phyloP scores from a whole-genome alignment of 2,113 vertebrate species.

The Melanerpes formicivorus region DNA sequence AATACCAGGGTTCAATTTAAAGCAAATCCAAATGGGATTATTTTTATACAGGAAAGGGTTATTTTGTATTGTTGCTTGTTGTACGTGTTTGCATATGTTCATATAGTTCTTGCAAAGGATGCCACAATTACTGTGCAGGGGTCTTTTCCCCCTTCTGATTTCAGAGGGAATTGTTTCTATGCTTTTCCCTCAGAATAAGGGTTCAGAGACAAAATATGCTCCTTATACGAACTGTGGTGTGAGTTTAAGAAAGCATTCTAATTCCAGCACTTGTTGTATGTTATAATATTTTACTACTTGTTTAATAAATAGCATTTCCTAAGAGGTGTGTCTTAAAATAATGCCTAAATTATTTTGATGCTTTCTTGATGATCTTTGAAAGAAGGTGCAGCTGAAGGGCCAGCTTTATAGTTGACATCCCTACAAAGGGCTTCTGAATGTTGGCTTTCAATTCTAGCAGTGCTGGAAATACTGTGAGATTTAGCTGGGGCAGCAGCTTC shows the following conservation, averaged over 20 bases:
- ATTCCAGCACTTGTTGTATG: neutral
- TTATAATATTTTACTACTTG: neutral
- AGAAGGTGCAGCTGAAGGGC: neutral
- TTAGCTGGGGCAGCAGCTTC: neutral
- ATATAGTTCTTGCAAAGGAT: neutral
- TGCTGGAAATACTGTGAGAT: neutral
- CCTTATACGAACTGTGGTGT: neutral
- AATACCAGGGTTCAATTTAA: neutral
- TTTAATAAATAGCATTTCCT: neutral
- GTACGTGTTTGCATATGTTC: neutral
- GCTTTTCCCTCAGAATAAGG: neutral
- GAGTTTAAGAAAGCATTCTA: neutral
- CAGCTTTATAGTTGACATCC: neutral
- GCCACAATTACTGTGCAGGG: neutral
- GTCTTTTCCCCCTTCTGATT: neutral
- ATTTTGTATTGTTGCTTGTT: neutral
- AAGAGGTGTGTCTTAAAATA: neutral
- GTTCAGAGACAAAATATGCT: neutral
- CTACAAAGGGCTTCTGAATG: neutral
- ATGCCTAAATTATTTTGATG: neutral
- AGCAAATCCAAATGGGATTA: neutral
- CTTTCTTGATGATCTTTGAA: neutral
- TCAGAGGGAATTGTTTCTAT: neutral
- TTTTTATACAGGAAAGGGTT: neutral
- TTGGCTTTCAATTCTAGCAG: neutral